These are phyloP conservation scores for Scaptomyza hsui DNA, from an alignment of 1,140 invertebrate genomes.

Conservation along the genomic window DNA sequence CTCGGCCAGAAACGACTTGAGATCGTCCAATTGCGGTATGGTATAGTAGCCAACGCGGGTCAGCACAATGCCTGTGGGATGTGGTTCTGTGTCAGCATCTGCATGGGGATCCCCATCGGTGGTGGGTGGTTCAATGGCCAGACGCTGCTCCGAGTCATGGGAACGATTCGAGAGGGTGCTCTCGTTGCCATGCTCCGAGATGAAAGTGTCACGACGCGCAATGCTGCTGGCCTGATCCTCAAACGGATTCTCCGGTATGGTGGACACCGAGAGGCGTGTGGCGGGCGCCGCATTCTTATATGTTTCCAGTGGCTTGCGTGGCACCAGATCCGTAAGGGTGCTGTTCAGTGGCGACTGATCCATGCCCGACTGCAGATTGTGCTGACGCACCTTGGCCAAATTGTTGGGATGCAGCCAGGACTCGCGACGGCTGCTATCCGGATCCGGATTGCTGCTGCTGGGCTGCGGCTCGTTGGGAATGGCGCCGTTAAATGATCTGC, in stretches of 20 bases:
- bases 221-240: conserved; percentile 66
- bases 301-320: conserved; percentile 74
- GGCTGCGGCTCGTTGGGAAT: conserved; percentile 43
- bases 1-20: conserved; percentile 87
- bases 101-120: conserved; percentile 73
- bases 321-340: conserved; percentile 69
- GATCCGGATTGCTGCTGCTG: conserved; percentile 2
- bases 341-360: conserved; percentile 68
- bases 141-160: conserved; percentile 46
- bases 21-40: conserved; percentile 91
- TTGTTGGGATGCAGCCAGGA: conserved; percentile 83
- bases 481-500: conserved; percentile 61
- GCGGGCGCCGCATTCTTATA: conserved; percentile 44
- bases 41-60: conserved; percentile 94
- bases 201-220: conserved; percentile 55
- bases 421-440: conserved; percentile 66
- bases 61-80: conserved; percentile 87
- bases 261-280: conserved; percentile 62
- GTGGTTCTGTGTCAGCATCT: conserved; percentile 82
- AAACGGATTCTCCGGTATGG: conserved; percentile 73
- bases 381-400: conserved; percentile 74
- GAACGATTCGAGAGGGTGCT: conserved; percentile 59
- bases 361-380: conserved; percentile 66
- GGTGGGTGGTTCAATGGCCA: conserved; percentile 49
- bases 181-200: conserved; percentile 63